Evolutionary conservation across 2,113 vertebrate genomes (phyloP).

Genomic region (Bubo blakistoni): DNA sequence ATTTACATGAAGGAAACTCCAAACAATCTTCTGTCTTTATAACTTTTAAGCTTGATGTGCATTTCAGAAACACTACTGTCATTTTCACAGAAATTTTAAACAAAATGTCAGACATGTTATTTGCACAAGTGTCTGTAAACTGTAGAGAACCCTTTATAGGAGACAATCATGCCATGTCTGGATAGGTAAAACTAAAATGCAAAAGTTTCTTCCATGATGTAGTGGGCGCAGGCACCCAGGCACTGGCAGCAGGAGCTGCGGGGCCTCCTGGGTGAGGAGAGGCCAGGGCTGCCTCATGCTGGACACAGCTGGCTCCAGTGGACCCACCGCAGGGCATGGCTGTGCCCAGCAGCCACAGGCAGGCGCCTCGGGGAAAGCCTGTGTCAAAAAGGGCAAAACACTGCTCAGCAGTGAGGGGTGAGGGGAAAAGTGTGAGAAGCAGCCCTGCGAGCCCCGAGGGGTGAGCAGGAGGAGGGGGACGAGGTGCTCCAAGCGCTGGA

Average conservation of each 20-base stretch:
- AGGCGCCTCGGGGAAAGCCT: too few relatives aligned
- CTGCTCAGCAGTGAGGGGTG: accelerated
- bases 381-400: accelerated
- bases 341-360: accelerated
- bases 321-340: accelerated
- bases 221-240: accelerated
- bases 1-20: not conserved
- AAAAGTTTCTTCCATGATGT: not conserved
- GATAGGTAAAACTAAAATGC: not conserved
- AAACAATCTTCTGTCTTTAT: not conserved
- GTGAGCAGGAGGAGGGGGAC: not conserved
- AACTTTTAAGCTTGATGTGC: not conserved
- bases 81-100: not conserved
- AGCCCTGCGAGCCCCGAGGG: accelerated
- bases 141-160: not conserved
- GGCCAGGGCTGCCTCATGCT: accelerated
- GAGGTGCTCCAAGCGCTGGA: not conserved
- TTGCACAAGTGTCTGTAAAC: not conserved
- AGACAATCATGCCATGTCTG: not conserved
- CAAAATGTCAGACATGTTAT: accelerated
- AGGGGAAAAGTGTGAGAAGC: not conserved
- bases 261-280: too few relatives aligned
- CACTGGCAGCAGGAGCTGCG: accelerated
- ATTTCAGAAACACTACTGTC: not conserved
- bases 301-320: accelerated